Percentiles rank a stretch among this genome's conserved stretches.
phyloP scores from a whole-genome alignment of 2,888 invertebrate genomes.

The Philonicus albiceps region DNA sequence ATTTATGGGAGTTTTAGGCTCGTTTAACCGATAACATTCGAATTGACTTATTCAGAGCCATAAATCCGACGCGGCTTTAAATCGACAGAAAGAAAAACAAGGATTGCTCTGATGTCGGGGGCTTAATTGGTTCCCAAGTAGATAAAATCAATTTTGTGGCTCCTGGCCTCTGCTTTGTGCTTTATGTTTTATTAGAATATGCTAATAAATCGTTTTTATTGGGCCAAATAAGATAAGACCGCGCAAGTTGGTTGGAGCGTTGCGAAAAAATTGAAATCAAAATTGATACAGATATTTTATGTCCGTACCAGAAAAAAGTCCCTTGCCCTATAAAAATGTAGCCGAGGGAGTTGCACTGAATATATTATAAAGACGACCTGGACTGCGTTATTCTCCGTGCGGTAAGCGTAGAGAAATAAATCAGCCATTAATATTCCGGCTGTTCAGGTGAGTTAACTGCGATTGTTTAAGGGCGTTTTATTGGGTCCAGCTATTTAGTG shows the following conservation, averaged over 20 bases:
- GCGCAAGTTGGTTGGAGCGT: neutral
- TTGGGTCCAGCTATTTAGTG: neutral
- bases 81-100: neutral
- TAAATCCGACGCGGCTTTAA: neutral
- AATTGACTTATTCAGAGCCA: constrained; percentile 3
- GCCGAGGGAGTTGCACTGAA: neutral
- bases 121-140: constrained; percentile 27
- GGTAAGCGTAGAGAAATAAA: neutral
- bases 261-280: neutral
- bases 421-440: neutral
- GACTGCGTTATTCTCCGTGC: neutral
- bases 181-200: neutral
- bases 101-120: neutral
- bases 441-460: neutral
- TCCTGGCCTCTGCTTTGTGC: neutral
- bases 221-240: neutral
- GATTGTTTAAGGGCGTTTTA: neutral
- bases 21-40: constrained; percentile 13
- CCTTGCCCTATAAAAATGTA: neutral
- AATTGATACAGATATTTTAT: neutral
- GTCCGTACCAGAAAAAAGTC: neutral
- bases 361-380: neutral
- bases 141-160: constrained; percentile 38
- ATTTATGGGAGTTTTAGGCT: constrained; percentile 28
- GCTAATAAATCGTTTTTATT: neutral